Base-by-base conservation (phyloP, 2,797 vertebrate species). In the Distichodus sexfasciatus region DNA sequence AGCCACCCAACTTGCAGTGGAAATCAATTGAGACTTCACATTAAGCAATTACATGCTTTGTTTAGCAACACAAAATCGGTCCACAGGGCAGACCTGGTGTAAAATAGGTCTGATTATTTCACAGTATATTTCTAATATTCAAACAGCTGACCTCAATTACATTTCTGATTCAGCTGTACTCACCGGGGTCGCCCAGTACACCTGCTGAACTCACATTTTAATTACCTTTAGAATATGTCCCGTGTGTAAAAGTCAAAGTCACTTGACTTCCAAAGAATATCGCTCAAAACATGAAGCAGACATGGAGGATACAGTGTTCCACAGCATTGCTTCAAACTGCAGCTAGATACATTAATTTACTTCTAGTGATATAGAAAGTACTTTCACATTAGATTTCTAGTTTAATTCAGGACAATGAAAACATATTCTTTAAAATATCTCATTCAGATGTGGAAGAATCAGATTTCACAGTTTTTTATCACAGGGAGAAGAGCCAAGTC, bases 121-220 rank as follows among this genome's bases (percentile, higher is more conserved):
- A 44, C 24, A 14, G 46, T 44, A 15, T 4, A 31, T 41, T n/a
- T n/a, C n/a, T n/a, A n/a, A n/a, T 41, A 10, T 33, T 33, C 28
- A 7, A 35, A 19, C 40, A 53, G 58, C 48, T 62, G 38, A 54
- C 43, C 43, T 23, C 33, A 11, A 2, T 23, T 38, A 26, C 19
- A 24, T 62, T 46, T 62, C 33, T 62, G 54, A 70, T 46, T 61
- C 21, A 17, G n/a, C 26, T 19, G 48, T 53, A 26, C 23, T 36
- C 26, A 54, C 19, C n/a, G 28, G 11, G 43, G 23, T 33, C 31
- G 29, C 21, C 58, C 26, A 70, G 61, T 58, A 61, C 26, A 53
- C 23, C 55, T 60, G 44, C 31, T 57, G 51, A 54, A 35, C 59
- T 43, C 19, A 31, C 33, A 21, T 24, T 69, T 61, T 69, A 69